phyloP scores from a whole-genome alignment of 2,888 invertebrate species.

The Saturnia japonica region DNA sequence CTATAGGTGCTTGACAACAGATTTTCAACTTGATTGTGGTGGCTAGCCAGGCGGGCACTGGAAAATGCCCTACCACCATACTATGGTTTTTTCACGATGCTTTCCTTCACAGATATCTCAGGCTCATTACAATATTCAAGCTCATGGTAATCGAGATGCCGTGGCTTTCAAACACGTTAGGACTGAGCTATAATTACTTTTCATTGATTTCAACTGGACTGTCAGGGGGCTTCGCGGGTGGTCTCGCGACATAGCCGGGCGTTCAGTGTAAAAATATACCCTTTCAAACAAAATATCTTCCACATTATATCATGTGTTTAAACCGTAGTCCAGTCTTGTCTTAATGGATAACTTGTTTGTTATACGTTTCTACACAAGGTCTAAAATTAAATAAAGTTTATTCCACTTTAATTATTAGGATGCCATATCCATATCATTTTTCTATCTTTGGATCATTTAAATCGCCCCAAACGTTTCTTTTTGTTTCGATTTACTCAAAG shows the following conservation, averaged over 20 bases:
- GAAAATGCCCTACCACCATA: background rate
- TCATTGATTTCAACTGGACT: background rate
- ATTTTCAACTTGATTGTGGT: no score
- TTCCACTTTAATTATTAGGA: background rate
- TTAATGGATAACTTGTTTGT: background rate
- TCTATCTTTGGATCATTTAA: constrained; percentile 25
- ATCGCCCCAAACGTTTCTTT: constrained; percentile 47
- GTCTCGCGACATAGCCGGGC: no score
- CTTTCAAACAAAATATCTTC: no score
- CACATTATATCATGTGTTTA: no score
- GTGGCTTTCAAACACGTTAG: background rate
- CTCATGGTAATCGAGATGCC: no score
- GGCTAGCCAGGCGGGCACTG: background rate
- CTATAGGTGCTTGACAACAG: no score
- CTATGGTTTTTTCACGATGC: background rate
- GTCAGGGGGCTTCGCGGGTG: no score
- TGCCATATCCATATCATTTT: constrained; percentile 30
- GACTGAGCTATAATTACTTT: background rate
- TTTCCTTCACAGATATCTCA: background rate
- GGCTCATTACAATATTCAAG: no score
- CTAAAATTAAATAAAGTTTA: background rate
- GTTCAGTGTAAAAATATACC: no score
- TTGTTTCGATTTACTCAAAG: constrained; percentile 71
- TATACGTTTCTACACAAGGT: background rate
- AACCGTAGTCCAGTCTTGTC: no score